These are phyloP conservation scores for Pseudorasbora parva DNA, from an alignment of 2,113 vertebrate genomes.

Conservation along the genomic window DNA sequence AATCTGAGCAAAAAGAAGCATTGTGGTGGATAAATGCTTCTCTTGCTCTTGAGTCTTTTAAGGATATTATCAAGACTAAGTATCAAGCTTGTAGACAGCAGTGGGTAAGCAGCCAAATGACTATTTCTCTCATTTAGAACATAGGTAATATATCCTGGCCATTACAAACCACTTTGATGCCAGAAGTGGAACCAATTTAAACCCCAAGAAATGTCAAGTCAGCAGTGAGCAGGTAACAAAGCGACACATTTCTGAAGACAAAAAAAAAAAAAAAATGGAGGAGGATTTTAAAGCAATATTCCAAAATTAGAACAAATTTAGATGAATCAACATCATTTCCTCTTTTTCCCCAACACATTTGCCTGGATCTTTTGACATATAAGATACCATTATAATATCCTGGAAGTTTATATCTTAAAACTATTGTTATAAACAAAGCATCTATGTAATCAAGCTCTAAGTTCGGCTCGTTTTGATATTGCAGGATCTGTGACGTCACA, in stretches of 20 bases:
- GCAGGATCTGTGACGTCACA: no score
- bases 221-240: not conserved
- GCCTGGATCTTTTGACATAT: no score
- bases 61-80: slow-evolving; percentile 18
- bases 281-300: not conserved
- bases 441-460: no score
- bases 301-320: not conserved
- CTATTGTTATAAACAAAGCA: no score
- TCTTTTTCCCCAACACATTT: no score
- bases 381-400: no score
- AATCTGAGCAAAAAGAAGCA: slow-evolving; percentile 7
- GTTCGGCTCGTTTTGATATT: no score
- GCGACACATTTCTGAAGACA: not conserved
- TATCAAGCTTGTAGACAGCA: slow-evolving; percentile 32
- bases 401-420: no score
- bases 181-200: slow-evolving; percentile 7
- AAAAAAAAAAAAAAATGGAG: not conserved
- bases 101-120: slow-evolving; percentile 44
- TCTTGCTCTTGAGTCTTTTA: slow-evolving; percentile 31
- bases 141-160: not conserved
- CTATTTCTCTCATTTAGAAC: not conserved
- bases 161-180: slow-evolving; percentile 10
- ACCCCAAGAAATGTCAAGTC: slow-evolving; percentile 15
- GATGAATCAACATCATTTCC: not conserved
- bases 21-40: not conserved